Evolutionary conservation across 2,888 invertebrate genomes (phyloP), one percentile per base, ranked within the genome.

Genomic region (Drosophila greeni): DNA sequence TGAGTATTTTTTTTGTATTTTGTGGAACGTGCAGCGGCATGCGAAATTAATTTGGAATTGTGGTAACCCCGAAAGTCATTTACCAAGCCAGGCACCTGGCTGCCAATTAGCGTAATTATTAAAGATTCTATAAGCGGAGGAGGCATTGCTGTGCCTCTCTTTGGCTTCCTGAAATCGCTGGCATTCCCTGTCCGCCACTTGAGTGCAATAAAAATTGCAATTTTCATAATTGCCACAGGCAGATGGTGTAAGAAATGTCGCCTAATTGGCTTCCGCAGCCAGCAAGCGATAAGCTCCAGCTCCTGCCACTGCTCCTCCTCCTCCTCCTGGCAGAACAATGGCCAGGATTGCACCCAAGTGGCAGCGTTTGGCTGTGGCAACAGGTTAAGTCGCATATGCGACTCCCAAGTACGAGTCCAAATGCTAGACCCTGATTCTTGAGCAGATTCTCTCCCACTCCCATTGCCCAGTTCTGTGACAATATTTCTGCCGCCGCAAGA

Each of bases 51-150:
- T 84, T 85, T 82, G 51, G 29, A 26, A 24, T 53, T 48, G 31
- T 16, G 43, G 66, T 47, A 37, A 29, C 45, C 71, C 51, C 67
- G 18, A 67, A 67, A 53, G 71, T 48, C 52, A 71, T 56, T 72
- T 56, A 40, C 55, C 79, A 73, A 73, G 75, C n/a, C 12, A 18
- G 55, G 85, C 82, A 85, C 85, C 82, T 82, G 82, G 82, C 85
- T 76, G 86, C 86, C 84, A 84, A 84, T 84, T 84, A 84, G 84
- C 73, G 83, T 82, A 82, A 82, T 85, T 85, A 84, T 85, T 85
- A 86, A 76, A 76, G 76, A 82, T 79, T 76, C 83, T 66, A 65
- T 72, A 58, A 40, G 65, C 40, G 59, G 42, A 53, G 52, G 71
- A 33, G 61, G 51, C 43, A 43, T 43, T n/a, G 42, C 24, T 16